phyloP scores from a whole-genome alignment of 2,113 vertebrate genomes.

The Irena cyanogastra region DNA sequence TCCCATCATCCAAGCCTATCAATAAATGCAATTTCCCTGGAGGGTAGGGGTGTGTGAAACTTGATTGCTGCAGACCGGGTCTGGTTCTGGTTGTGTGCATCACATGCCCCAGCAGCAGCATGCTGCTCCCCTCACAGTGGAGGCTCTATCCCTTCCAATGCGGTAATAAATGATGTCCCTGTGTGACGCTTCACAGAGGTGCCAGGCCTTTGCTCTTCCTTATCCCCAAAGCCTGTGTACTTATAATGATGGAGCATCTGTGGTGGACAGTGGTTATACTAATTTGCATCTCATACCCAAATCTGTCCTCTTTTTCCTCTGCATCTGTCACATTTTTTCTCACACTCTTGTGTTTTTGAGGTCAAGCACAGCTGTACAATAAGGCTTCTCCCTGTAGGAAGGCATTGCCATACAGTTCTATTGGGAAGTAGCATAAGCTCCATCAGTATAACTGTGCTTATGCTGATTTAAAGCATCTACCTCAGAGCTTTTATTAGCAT shows the following conservation, averaged over 20 bases:
- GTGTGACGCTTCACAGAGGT: not conserved
- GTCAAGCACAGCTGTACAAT: accelerated
- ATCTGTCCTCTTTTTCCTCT: not conserved
- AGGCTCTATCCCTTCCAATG: accelerated
- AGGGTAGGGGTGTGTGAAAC: not conserved
- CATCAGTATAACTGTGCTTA: not conserved
- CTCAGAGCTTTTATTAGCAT: not conserved
- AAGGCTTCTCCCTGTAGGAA: not conserved
- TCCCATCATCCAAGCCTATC: not conserved
- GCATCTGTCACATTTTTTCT: not conserved
- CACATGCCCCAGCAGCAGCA: not conserved
- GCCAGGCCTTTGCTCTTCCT: not conserved
- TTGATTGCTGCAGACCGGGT: not conserved
- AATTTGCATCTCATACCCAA: not conserved
- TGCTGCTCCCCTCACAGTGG: not conserved
- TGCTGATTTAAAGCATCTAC: not conserved
- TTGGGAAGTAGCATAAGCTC: not conserved
- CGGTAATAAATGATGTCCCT: not conserved
- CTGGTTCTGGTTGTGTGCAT: not conserved
- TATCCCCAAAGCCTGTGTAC: not conserved
- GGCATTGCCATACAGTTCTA: not conserved
- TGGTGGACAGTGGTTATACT: not conserved
- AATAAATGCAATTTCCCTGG: not conserved
- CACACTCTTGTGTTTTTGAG: not conserved
- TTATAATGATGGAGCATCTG: not conserved